These are phyloP conservation scores for Erythrocercus mccallii DNA, from an alignment of 2,113 vertebrate genomes.

Conservation along the genomic window DNA sequence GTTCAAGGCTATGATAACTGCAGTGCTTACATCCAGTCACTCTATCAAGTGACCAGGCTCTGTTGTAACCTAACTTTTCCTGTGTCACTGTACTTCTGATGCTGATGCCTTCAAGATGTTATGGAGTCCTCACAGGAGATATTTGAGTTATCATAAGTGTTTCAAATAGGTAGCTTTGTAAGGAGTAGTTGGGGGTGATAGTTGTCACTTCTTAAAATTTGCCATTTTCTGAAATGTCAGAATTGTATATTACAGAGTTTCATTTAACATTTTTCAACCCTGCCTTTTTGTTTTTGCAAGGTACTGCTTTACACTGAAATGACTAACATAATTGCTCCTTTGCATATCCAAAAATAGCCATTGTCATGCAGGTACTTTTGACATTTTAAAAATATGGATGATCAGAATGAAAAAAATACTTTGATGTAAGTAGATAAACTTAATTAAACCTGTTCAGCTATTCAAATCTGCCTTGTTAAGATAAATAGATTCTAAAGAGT, in stretches of 20 bases:
- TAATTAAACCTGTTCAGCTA: not conserved
- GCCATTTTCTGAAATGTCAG: not conserved
- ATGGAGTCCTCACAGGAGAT: not conserved
- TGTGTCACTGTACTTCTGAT: not conserved
- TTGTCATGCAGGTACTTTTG: not conserved
- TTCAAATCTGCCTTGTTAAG: not conserved
- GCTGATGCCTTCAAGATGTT: not conserved
- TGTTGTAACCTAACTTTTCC: not conserved
- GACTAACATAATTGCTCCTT: not conserved
- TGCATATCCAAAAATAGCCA: not conserved
- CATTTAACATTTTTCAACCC: not conserved
- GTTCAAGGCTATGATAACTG: not conserved
- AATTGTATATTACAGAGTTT: not conserved
- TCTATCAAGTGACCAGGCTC: not conserved
- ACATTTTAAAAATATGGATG: not conserved
- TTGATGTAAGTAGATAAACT: not conserved
- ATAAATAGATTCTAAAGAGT: not conserved
- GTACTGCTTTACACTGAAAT: not conserved
- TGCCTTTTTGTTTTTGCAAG: not conserved
- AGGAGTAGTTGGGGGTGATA: not conserved
- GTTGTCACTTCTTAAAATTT: not conserved
- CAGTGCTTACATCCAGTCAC: not conserved
- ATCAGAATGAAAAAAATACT: not conserved
- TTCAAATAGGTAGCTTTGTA: not conserved
- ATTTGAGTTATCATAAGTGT: not conserved